Percentiles rank a stretch among this genome's conserved stretches.
Conservation (phyloP, 2,888 invertebrate genomes). For the Cryptocephalus moraei region DNA sequence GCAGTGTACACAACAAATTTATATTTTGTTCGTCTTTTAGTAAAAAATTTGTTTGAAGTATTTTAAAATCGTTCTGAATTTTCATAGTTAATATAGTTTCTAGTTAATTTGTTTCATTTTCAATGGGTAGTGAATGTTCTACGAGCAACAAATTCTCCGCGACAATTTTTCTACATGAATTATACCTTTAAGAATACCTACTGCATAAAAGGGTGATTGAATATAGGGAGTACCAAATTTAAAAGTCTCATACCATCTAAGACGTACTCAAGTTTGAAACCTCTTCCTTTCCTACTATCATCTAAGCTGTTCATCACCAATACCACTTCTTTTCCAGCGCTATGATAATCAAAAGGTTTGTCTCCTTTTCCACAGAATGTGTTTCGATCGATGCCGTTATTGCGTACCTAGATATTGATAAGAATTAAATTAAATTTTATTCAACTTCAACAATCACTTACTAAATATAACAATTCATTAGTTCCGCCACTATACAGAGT, state of each 20-base stretch:
- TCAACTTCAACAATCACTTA: constrained; percentile 1
- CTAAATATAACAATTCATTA: constrained; percentile 17
- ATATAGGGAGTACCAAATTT: too few relatives aligned
- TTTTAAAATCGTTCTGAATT: too few relatives aligned
- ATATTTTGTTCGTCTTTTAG: too few relatives aligned
- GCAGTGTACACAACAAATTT: too few relatives aligned
- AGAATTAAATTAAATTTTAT: neutral
- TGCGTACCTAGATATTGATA: neutral
- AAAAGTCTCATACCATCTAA: constrained; percentile 35
- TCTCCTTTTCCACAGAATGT: constrained; percentile 43
- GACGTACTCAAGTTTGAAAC: constrained; percentile 56
- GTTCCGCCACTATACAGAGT: constrained; percentile 27
- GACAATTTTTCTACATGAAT: too few relatives aligned
- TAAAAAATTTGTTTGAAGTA: too few relatives aligned
- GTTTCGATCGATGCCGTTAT: constrained; percentile 8
- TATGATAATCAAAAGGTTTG: constrained; percentile 42
- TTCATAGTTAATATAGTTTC: too few relatives aligned
- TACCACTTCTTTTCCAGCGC: constrained; percentile 35
- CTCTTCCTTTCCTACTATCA: constrained; percentile 39
- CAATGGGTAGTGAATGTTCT: too few relatives aligned
- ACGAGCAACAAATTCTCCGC: too few relatives aligned
- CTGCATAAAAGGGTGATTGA: too few relatives aligned
- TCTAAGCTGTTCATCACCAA: constrained; percentile 43
- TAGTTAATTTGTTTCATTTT: too few relatives aligned
- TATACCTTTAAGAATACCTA: too few relatives aligned